Percentiles rank a stretch among this genome's conserved stretches.
Conservation (phyloP, 2,888 invertebrate species). For the Machimus atricapillus region DNA sequence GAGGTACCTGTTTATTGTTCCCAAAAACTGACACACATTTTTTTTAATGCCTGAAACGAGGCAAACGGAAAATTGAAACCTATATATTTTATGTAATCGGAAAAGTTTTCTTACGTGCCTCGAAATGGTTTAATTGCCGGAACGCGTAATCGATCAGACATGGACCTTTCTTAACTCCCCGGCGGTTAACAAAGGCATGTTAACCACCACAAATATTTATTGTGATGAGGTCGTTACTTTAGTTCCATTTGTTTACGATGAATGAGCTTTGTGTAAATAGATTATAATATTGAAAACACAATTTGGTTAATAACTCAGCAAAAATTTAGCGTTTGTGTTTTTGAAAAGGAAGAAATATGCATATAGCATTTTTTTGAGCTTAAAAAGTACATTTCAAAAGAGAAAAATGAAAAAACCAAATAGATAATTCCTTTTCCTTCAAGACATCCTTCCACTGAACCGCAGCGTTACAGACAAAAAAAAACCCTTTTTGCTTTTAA, state of each 20-base stretch:
- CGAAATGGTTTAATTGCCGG: neutral
- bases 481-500: neutral
- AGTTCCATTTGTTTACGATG: neutral
- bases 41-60: neutral
- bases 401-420: too few species aligned
- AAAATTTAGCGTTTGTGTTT: too few species aligned
- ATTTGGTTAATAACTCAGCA: neutral
- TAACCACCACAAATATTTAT: neutral
- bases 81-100: neutral
- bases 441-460: neutral
- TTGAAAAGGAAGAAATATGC: too few species aligned
- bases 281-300: neutral
- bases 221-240: neutral
- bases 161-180: neutral
- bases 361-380: too few species aligned
- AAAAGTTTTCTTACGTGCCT: neutral
- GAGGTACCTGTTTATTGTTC: neutral
- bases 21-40: neutral
- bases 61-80: neutral
- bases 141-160: neutral
- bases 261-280: neutral
- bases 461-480: neutral
- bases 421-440: too few species aligned
- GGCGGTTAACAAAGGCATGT: neutral
- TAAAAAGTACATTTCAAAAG: too few species aligned